A percentile compares a stretch with the other conserved stretches of the same genome.
These are phyloP conservation scores for Clamator glandarius DNA, from an alignment of 2,797 vertebrate species.

Conservation along the genomic window DNA sequence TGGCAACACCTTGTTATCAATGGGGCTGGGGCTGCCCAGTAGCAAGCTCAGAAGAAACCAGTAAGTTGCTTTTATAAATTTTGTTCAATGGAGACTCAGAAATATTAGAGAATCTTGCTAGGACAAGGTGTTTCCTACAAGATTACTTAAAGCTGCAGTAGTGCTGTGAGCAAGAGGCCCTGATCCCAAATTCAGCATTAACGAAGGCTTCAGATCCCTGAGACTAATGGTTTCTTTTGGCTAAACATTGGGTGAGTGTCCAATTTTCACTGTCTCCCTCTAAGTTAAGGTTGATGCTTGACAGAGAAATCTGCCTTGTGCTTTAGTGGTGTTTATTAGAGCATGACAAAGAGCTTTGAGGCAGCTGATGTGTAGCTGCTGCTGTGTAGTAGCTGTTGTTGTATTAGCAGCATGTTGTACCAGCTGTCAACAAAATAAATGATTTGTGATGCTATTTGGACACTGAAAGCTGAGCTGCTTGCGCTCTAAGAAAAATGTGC, in stretches of 20 bases:
- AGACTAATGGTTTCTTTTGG: neutral
- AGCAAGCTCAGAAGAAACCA: neutral
- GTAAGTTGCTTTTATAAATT: neutral
- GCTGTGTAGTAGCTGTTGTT: neutral
- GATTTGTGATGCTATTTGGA: neutral
- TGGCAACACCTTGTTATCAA: neutral
- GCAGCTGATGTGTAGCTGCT: neutral
- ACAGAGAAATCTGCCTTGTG: neutral
- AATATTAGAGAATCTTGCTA: neutral
- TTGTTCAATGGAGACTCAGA: fast-evolving
- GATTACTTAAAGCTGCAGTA: neutral
- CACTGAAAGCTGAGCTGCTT: neutral
- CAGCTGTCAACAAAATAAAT: slow-evolving; percentile 22
- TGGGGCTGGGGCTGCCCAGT: neutral
- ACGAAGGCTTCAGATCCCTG: neutral
- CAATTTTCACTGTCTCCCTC: neutral
- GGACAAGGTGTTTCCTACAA: neutral
- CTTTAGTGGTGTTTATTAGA: neutral
- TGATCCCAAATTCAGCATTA: neutral
- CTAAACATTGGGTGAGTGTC: neutral
- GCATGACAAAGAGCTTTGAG: neutral
- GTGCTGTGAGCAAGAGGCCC: neutral
- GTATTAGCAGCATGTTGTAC: neutral
- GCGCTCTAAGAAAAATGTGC: neutral
- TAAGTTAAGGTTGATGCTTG: neutral